phyloP scores from a whole-genome alignment of 1,140 invertebrate genomes.

The Lasaia peninsularis region DNA sequence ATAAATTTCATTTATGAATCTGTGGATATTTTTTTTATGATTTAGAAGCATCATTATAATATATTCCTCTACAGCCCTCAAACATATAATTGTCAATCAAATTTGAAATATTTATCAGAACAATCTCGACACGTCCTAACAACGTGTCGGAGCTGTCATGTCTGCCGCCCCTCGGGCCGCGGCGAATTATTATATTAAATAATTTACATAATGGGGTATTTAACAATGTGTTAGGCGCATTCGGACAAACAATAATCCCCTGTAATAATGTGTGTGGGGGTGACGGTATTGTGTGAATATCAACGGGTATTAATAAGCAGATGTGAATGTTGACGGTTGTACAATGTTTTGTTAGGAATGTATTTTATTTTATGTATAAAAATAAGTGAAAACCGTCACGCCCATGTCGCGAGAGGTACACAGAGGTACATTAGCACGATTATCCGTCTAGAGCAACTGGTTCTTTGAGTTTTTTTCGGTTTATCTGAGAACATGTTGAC shows the following conservation, averaged over 20 bases:
- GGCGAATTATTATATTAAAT: slow-evolving; percentile 22
- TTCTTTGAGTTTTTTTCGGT: no score
- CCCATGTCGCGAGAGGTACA: no score
- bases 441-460: no score
- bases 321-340: slow-evolving; percentile 11
- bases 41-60: no score
- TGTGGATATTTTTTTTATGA: no score
- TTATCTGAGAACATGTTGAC: no score
- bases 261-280: slow-evolving; percentile 11
- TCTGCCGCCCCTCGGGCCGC: background rate
- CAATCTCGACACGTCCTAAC: slow-evolving; percentile 4
- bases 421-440: no score
- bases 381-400: no score
- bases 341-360: background rate
- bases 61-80: no score
- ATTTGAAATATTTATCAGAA: slow-evolving; percentile 10
- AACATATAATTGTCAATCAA: slow-evolving; percentile 7
- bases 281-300: background rate
- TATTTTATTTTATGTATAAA: background rate
- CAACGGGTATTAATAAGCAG: slow-evolving; percentile 14
- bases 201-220: slow-evolving; percentile 25
- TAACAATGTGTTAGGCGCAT: slow-evolving; percentile 16
- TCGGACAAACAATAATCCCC: slow-evolving; percentile 2
- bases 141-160: background rate
- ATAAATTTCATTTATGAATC: no score